Evolutionary conservation across 2,113 vertebrate genomes (phyloP).

Genomic region (Phaethon lepturus): DNA sequence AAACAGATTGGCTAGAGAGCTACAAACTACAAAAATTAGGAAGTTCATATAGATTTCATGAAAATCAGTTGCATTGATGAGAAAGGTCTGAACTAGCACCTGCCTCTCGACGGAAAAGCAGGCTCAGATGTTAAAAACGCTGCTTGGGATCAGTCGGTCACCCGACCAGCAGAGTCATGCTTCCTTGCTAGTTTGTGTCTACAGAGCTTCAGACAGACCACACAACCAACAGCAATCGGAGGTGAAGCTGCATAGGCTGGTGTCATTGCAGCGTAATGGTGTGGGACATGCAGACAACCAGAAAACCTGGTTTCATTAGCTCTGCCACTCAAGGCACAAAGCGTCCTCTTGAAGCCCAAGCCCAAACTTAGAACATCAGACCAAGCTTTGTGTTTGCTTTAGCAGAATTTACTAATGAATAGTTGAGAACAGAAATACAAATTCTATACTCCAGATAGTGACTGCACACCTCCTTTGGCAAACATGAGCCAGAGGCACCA

Average conservation of each 20-base stretch:
- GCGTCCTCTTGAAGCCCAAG: background rate
- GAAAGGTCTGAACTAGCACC: background rate
- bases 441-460: background rate
- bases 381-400: background rate
- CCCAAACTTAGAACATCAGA: background rate
- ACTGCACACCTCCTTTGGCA: background rate
- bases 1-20: background rate
- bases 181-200: background rate
- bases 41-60: background rate
- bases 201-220: background rate
- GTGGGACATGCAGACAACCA: background rate
- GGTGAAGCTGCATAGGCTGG: background rate
- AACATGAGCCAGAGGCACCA: background rate
- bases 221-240: background rate
- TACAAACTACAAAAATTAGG: background rate
- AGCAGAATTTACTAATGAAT: background rate
- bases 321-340: background rate
- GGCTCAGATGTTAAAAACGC: background rate
- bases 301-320: background rate
- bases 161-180: background rate
- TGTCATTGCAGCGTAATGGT: background rate
- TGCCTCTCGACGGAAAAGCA: background rate
- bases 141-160: background rate
- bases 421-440: background rate
- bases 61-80: background rate